These are phyloP conservation scores for Heliothis peltigera DNA, from an alignment of 2,888 invertebrate genomes.

Conservation along the genomic window DNA sequence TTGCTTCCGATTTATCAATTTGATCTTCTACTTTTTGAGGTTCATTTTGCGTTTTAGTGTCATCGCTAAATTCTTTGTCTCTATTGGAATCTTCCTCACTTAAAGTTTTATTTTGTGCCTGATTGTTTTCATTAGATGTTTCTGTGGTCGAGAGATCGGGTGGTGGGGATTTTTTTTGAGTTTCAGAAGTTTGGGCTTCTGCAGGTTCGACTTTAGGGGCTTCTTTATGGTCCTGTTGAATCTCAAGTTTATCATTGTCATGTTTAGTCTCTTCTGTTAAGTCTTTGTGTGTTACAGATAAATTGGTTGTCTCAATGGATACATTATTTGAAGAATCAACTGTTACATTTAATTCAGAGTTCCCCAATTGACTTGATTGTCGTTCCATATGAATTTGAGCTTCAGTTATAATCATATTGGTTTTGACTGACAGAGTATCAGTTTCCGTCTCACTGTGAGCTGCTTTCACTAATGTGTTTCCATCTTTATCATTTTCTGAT, in stretches of 20 bases:
- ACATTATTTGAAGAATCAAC: constrained; percentile 85
- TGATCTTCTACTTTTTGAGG: constrained; percentile 19
- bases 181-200: constrained; percentile 37
- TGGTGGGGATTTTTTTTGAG: constrained; percentile 34
- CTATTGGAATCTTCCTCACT: constrained; percentile 21
- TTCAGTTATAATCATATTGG: constrained; percentile 87
- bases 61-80: constrained; percentile 19
- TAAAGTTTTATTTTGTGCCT: constrained; percentile 26
- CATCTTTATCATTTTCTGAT: constrained; percentile 71
- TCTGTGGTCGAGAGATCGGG: not conserved
- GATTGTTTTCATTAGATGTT: constrained; percentile 23
- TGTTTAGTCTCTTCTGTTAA: constrained; percentile 68
- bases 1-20: constrained; percentile 44
- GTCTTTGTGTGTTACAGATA: constrained; percentile 80
- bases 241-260: constrained; percentile 57
- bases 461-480: constrained; percentile 70
- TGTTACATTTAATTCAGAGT: constrained; percentile 84
- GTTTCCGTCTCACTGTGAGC: constrained; percentile 85
- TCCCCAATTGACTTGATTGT: constrained; percentile 81
- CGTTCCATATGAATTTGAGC: constrained; percentile 88
- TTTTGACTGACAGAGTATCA: constrained; percentile 85
- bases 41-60: constrained; percentile 15
- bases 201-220: constrained; percentile 29
- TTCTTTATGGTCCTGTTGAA: constrained; percentile 46
- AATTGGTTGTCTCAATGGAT: constrained; percentile 83